Evolutionary conservation across 2,888 invertebrate genomes (phyloP).

Genomic region (Drosophila greeni): DNA sequence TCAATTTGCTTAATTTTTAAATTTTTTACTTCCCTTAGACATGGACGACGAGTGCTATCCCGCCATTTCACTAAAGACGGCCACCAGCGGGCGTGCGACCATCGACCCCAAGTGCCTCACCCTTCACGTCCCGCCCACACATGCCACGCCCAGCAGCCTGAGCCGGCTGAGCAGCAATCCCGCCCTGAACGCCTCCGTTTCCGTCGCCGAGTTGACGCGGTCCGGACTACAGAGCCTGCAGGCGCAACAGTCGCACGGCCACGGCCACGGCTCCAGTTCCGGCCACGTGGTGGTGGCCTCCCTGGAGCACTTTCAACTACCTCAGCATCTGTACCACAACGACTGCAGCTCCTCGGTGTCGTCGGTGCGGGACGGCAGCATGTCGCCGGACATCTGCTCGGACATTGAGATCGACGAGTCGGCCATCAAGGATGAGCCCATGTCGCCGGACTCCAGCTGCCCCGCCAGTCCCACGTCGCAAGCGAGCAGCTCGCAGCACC

Average conservation of each 20-base stretch:
- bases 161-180: slow-evolving; percentile 54
- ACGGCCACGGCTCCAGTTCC: slow-evolving; percentile 33
- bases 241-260: slow-evolving; percentile 31
- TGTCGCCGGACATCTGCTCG: slow-evolving; percentile 76
- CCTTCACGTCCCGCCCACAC: slow-evolving; percentile 54
- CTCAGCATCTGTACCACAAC: slow-evolving; percentile 68
- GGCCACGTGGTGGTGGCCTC: slow-evolving; percentile 41
- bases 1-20: neutral
- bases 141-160: slow-evolving; percentile 54
- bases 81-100: slow-evolving; percentile 78
- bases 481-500: slow-evolving; percentile 50
- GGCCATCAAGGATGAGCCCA: slow-evolving; percentile 87
- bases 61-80: slow-evolving; percentile 85
- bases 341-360: slow-evolving; percentile 68
- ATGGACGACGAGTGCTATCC: slow-evolving; percentile 95
- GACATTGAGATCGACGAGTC: slow-evolving; percentile 79
- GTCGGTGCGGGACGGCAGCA: slow-evolving; percentile 70
- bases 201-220: slow-evolving; percentile 53
- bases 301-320: slow-evolving; percentile 72
- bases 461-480: slow-evolving; percentile 82
- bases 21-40: slow-evolving; percentile 80
- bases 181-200: slow-evolving; percentile 55
- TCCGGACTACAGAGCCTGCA: slow-evolving; percentile 35
- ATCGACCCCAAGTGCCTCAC: slow-evolving; percentile 74
- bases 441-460: slow-evolving; percentile 86